Conservation (phyloP, 2,888 invertebrate species). For the Alentia gelatinosa region DNA sequence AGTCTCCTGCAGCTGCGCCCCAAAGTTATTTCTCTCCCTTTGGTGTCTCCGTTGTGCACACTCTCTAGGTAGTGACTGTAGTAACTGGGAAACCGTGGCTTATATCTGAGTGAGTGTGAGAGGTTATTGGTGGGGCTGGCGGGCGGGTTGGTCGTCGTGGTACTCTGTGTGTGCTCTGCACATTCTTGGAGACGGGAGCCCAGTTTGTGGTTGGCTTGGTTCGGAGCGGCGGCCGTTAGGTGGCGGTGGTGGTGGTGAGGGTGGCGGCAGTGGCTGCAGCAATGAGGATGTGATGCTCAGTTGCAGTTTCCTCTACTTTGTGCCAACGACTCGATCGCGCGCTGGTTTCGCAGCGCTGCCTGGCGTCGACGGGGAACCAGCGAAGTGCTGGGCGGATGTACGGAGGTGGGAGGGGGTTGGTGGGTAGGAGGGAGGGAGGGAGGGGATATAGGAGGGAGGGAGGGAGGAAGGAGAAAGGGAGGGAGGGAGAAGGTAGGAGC, state of each 20-base stretch:
- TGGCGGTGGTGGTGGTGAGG: background rate
- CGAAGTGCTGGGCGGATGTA: background rate
- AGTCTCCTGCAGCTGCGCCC: too few species aligned
- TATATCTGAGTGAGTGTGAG: too few species aligned
- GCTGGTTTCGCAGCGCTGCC: background rate
- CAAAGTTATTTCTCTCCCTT: too few species aligned
- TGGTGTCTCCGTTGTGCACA: too few species aligned
- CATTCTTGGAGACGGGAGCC: too few species aligned
- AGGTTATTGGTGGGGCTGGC: too few species aligned
- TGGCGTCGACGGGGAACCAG: background rate
- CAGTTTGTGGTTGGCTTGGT: background rate
- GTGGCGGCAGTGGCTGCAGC: too few species aligned
- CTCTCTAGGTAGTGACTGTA: too few species aligned
- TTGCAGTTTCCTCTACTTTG: background rate
- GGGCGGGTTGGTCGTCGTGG: too few species aligned
- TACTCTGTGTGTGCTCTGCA: too few species aligned
- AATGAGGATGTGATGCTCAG: too few species aligned
- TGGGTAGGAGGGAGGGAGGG: background rate
- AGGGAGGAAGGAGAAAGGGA: background rate
- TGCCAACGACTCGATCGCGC: slow-evolving; percentile 5
- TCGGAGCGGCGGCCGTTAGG: background rate
- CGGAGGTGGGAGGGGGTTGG: background rate
- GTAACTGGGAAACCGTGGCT: too few species aligned
- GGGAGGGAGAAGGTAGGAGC: background rate
- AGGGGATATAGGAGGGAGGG: background rate